These are phyloP conservation scores for Polymixis lichenea DNA, from an alignment of 2,888 invertebrate genomes.

Conservation along the genomic window DNA sequence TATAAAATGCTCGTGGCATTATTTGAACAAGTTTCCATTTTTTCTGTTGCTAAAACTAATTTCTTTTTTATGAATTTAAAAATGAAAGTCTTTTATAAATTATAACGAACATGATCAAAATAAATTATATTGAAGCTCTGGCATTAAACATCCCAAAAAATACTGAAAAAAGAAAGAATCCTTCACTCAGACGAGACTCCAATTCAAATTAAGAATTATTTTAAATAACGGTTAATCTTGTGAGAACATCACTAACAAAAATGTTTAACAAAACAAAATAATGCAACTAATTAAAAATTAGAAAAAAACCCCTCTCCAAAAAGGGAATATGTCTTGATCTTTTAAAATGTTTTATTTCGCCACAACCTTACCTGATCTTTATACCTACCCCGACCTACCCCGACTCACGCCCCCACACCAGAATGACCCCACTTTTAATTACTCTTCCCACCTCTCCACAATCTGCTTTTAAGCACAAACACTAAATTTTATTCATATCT, in stretches of 20 bases:
- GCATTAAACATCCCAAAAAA: neutral
- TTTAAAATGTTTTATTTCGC: neutral
- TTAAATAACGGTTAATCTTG: neutral
- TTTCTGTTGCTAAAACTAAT: neutral
- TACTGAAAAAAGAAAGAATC: neutral
- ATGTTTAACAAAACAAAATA: neutral
- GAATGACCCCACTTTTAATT: slow-evolving; percentile 13
- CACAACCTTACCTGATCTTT: neutral
- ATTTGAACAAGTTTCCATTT: neutral
- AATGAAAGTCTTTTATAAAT: neutral
- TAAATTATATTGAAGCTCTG: neutral
- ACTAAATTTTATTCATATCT: slow-evolving; percentile 49
- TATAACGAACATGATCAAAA: neutral
- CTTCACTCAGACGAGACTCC: neutral
- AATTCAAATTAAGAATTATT: neutral
- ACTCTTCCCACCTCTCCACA: slow-evolving; percentile 5
- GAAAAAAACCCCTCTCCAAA: too few species aligned
- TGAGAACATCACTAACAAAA: neutral
- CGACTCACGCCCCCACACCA: neutral
- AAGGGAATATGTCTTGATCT: neutral
- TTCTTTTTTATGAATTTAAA: neutral
- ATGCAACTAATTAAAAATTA: neutral
- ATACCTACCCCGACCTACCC: too few species aligned
- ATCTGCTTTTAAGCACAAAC: slow-evolving; percentile 28
- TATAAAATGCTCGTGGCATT: neutral